phyloP scores from a whole-genome alignment of 2,888 invertebrate genomes.

The Tyria jacobaeae region DNA sequence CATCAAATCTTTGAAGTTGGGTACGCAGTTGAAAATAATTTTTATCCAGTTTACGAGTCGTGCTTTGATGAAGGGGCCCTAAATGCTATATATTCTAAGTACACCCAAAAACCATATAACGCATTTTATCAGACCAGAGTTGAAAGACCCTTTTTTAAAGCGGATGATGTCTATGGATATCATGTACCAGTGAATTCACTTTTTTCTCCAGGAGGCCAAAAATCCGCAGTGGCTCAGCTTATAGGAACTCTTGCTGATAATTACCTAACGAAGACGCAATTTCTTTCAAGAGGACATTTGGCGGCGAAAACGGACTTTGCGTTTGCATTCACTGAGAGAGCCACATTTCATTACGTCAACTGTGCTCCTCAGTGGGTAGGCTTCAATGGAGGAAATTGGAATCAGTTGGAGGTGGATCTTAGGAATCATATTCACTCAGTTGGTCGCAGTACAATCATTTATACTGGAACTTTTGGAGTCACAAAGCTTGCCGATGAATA shows the following conservation, averaged over 20 bases:
- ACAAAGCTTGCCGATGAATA: conserved; percentile 80
- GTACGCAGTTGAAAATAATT: conserved; percentile 61
- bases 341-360: conserved; percentile 89
- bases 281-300: conserved; percentile 88
- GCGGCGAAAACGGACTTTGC: conserved; percentile 89
- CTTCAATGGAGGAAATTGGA: conserved; percentile 88
- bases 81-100: conserved; percentile 71
- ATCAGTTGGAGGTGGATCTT: conserved; percentile 80
- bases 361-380: conserved; percentile 90
- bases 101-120: conserved; percentile 77
- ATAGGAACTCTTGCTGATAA: conserved; percentile 64
- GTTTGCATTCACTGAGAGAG: conserved; percentile 86
- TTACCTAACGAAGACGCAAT: conserved; percentile 73
- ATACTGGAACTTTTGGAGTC: conserved; percentile 88
- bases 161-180: conserved; percentile 59
- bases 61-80: conserved; percentile 70
- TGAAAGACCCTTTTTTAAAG: conserved; percentile 70
- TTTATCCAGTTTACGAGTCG: conserved; percentile 74
- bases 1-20: conserved; percentile 74
- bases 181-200: conserved; percentile 63
- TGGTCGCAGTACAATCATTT: conserved; percentile 75
- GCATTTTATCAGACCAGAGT: conserved; percentile 74
- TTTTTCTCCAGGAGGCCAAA: conserved; percentile 70
- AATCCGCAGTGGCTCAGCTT: conserved; percentile 59
- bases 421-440: conserved; percentile 68